Evolutionary conservation across 2,888 invertebrate genomes (phyloP).

Genomic region (Cataglyphis livida): DNA sequence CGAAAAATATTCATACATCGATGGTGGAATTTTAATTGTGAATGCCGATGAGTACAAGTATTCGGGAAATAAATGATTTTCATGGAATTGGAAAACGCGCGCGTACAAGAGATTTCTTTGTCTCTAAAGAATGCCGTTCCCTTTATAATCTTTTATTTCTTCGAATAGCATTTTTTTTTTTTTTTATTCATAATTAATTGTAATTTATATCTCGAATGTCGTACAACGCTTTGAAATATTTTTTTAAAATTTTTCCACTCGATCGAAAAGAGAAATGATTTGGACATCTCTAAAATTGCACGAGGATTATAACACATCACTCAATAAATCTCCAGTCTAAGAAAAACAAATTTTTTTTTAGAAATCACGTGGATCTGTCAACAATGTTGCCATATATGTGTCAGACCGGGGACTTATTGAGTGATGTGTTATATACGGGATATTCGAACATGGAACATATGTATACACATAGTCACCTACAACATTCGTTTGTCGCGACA

Average conservation of each 20-base stretch:
- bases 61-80: neutral
- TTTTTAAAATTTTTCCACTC: neutral
- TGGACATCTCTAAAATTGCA: neutral
- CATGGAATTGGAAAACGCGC: conserved; percentile 1
- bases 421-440: neutral
- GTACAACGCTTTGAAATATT: neutral
- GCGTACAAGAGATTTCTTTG: neutral
- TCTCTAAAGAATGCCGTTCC: neutral
- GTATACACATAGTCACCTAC: neutral
- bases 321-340: too few relatives aligned
- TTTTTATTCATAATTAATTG: neutral
- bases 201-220: neutral
- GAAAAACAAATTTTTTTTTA: too few relatives aligned
- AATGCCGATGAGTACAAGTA: conserved; percentile 7
- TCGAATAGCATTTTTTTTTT: neutral
- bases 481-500: neutral
- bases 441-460: neutral
- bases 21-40: conserved; percentile 31
- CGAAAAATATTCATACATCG: conserved; percentile 45
- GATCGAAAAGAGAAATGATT: neutral
- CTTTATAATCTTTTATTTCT: neutral
- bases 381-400: too few relatives aligned
- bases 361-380: too few relatives aligned
- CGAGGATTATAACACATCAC: neutral
- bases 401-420: too few relatives aligned